A percentile compares a stretch with the other conserved stretches of the same genome.
phyloP scores from a whole-genome alignment of 2,113 vertebrate genomes.

The human region DNA sequence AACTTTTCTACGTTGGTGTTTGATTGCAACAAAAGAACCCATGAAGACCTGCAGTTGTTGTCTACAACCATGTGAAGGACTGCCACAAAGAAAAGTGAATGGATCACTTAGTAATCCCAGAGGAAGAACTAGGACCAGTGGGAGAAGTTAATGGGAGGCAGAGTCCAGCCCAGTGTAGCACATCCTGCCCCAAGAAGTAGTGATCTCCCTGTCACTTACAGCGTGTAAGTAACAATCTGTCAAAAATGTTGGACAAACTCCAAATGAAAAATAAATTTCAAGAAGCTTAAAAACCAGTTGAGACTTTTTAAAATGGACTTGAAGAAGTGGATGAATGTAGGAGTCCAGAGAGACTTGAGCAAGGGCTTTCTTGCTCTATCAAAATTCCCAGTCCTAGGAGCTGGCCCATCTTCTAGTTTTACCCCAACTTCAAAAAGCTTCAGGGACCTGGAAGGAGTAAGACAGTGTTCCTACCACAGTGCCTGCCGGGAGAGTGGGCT shows the following conservation, averaged over 20 bases:
- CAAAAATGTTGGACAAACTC: neutral
- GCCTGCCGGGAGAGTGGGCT: neutral
- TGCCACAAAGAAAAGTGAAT: neutral
- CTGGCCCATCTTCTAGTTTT: neutral
- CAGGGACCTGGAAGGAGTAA: neutral
- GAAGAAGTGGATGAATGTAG: neutral
- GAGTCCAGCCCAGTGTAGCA: neutral
- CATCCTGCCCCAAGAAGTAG: neutral
- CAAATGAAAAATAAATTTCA: constrained; percentile 9
- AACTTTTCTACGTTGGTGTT: neutral
- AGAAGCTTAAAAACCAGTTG: neutral
- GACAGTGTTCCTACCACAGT: accelerated
- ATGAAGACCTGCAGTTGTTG: neutral
- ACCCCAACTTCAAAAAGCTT: neutral
- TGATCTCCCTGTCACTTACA: neutral
- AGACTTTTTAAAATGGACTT: neutral
- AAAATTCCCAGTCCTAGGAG: neutral
- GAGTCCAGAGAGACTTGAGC: neutral
- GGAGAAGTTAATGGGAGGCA: neutral
- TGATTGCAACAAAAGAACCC: neutral
- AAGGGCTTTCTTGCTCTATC: neutral
- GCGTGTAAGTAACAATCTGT: neutral
- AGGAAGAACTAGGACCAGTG: neutral
- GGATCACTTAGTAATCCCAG: neutral
- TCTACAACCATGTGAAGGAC: neutral